Evolutionary conservation across 2,113 vertebrate species (phyloP), one percentile per base, ranked within the genome.

Genomic region (Oncorhynchus kisutch): DNA sequence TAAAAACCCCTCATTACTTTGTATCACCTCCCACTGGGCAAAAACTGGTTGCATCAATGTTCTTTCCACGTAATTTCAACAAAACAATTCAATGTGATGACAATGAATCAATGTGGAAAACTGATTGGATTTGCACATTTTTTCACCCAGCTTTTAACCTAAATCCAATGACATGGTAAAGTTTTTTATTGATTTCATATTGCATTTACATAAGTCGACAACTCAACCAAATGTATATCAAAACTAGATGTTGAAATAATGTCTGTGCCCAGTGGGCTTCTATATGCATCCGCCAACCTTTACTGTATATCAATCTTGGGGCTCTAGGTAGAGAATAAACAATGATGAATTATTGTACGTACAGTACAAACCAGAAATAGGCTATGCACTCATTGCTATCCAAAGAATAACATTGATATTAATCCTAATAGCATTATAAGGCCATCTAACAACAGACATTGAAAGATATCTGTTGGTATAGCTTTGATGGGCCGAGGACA

Each of bases 311-410:
- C 25, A 70, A 76, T 60, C 65, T 59, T 25, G 65, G 45, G 34
- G 70, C 75, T 70, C 67, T 72, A 82, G 81, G 75, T 66, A 57
- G 59, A 82, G 69, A 68, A 76, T 16, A 75, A 76, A 71, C 62
- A 71, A 76, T 48, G 24, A 54, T 71, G 68, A 76, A 71, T 67
- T 51, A 13, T 57, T 62, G 72, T 54, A 70, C 29, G 14, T 48
- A 79, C 67, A 71, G 72, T 9, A 72, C 51, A 39, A 73, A 73
- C 48, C 31, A 73, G 24, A 67, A 72, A 68, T 18, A 71, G 51
- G 51, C 76, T 76, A 54, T 27, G 72, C 74, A 64, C 54, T 73
- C 77, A 45, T 70, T 75, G 78, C 72, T 71, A 74, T 74, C 69
- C 60, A 69, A 82, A 72, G 25, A 78, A 78, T 64, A 69, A 5